Conservation (phyloP, 2,888 invertebrate genomes). For the Drosophila siamana region DNA sequence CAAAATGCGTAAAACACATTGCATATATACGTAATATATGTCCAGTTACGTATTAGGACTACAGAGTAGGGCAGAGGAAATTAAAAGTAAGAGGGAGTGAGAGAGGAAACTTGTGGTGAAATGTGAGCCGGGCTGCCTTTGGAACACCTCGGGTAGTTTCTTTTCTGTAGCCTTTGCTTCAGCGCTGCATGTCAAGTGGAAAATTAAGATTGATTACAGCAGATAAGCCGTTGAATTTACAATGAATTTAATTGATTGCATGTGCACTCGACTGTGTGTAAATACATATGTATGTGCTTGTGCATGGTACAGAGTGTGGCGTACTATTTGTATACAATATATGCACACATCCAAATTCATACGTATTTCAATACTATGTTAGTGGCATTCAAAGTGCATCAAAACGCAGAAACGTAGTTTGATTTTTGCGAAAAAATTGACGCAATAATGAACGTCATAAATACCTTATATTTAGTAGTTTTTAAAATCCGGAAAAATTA, state of each 20-base stretch:
- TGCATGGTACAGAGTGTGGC: slow-evolving; percentile 9
- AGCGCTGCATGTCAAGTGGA: slow-evolving; percentile 77
- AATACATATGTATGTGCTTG: slow-evolving; percentile 1
- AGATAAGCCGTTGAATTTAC: slow-evolving; percentile 82
- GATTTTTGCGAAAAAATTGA: too few relatives aligned
- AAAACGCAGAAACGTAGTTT: too few relatives aligned
- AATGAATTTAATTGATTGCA: slow-evolving; percentile 82
- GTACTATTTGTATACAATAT: slow-evolving; percentile 19
- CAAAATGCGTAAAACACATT: slow-evolving; percentile 73
- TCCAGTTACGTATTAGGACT: slow-evolving; percentile 14
- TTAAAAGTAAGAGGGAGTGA: not conserved
- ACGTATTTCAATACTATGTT: slow-evolving; percentile 52
- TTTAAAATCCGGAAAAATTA: too few relatives aligned
- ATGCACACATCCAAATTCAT: not conserved
- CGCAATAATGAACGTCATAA: too few relatives aligned
- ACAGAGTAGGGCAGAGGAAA: not conserved
- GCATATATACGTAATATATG: slow-evolving; percentile 72
- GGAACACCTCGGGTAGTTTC: slow-evolving; percentile 12
- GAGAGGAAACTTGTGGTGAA: not conserved
- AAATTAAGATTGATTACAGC: slow-evolving; percentile 81
- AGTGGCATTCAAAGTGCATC: slow-evolving; percentile 63
- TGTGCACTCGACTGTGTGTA: slow-evolving; percentile 66
- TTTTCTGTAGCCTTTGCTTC: slow-evolving; percentile 50
- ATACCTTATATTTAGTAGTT: too few relatives aligned
- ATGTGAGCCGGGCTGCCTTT: not conserved